Conservation (phyloP, 2,113 vertebrate species). For the Dryoscopus gambensis region DNA sequence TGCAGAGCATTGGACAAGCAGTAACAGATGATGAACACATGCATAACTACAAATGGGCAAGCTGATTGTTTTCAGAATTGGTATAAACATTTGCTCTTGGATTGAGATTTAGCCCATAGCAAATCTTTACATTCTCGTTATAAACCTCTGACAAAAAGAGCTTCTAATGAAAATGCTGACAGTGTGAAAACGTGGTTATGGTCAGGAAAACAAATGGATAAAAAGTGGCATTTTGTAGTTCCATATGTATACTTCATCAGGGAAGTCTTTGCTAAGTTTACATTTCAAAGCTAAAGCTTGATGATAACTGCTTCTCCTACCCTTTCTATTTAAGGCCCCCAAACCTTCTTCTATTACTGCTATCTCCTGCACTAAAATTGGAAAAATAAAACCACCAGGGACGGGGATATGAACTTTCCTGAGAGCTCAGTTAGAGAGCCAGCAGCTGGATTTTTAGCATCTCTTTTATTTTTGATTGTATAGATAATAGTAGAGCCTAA, state of each 20-base stretch:
- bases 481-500: not conserved
- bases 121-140: constrained; percentile 82
- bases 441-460: constrained; percentile 52
- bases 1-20: constrained; percentile 82
- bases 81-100: constrained; percentile 85
- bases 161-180: constrained; percentile 82
- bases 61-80: constrained; percentile 84
- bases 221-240: constrained; percentile 74
- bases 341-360: constrained; percentile 35
- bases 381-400: not conserved
- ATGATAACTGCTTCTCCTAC: constrained; percentile 64
- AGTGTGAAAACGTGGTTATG: constrained; percentile 79
- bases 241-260: constrained; percentile 74
- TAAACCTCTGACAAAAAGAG: constrained; percentile 79
- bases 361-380: not conserved
- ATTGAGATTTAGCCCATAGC: constrained; percentile 83
- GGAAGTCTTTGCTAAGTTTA: constrained; percentile 69
- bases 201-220: constrained; percentile 79
- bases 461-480: not conserved
- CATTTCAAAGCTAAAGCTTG: constrained; percentile 66
- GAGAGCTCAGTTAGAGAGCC: not conserved
- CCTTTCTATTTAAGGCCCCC: constrained; percentile 30
- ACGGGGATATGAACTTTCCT: constrained; percentile 1
- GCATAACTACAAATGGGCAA: constrained; percentile 83
- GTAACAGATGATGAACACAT: constrained; percentile 85